phyloP scores from a whole-genome alignment of 2,888 invertebrate species.

The Hemistola chrysoprasaria region DNA sequence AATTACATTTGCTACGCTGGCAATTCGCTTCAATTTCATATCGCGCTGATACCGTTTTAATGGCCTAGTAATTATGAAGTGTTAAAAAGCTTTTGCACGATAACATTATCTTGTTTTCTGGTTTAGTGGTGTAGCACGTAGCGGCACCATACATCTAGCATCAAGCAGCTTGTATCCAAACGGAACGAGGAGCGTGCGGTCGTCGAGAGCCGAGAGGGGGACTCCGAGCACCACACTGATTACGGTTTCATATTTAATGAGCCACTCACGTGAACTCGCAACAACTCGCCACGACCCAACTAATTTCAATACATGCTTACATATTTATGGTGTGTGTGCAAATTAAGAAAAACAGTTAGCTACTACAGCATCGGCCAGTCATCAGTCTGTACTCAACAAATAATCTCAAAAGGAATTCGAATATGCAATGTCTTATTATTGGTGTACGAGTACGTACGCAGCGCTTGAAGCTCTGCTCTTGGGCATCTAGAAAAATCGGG shows the following conservation, averaged over 20 bases:
- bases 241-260: conserved; percentile 78
- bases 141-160: conserved; percentile 15
- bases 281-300: conserved; percentile 55
- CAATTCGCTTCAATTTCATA: conserved; percentile 32
- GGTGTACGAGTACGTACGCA: conserved; percentile 13
- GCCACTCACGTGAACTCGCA: conserved; percentile 63
- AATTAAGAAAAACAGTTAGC: conserved; percentile 28
- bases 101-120: conserved; percentile 13
- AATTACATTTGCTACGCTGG: conserved; percentile 35
- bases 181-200: conserved; percentile 50
- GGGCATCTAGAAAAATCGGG: conserved; percentile 63
- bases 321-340: conserved; percentile 46
- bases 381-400: conserved; percentile 6
- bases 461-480: conserved; percentile 35
- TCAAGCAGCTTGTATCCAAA: conserved; percentile 41
- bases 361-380: too few species aligned
- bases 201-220: conserved; percentile 55
- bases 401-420: conserved; percentile 1
- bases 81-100: conserved; percentile 11
- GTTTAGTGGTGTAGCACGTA: conserved; percentile 13
- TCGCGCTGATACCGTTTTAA: conserved; percentile 24
- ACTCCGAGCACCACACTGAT: conserved; percentile 69
- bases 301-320: conserved; percentile 70
- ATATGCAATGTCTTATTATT: conserved; percentile 1
- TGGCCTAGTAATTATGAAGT: conserved; percentile 13